phyloP scores from a whole-genome alignment of 2,113 vertebrate genomes.

The Leptosomus discolor region DNA sequence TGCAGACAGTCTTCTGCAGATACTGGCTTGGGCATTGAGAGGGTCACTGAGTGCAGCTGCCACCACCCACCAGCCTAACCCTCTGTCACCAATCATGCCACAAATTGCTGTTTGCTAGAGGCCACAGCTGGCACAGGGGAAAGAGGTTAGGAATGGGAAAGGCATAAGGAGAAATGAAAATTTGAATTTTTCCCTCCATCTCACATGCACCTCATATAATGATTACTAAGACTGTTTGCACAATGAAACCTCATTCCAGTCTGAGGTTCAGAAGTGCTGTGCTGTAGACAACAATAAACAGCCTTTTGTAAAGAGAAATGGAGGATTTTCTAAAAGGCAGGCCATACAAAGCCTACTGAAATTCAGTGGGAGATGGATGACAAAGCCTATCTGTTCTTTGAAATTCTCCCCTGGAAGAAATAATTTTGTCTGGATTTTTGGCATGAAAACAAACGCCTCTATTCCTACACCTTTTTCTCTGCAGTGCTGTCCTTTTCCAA shows the following conservation, averaged over 20 bases:
- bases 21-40: background rate
- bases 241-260: background rate
- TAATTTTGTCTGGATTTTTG: background rate
- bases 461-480: background rate
- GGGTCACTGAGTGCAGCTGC: background rate
- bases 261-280: background rate
- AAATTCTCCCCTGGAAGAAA: background rate
- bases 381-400: background rate
- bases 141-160: background rate
- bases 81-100: background rate
- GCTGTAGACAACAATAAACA: background rate
- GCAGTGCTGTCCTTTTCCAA: background rate
- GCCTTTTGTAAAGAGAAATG: background rate
- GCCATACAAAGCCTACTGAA: background rate
- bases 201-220: background rate
- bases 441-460: background rate
- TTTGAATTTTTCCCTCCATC: background rate
- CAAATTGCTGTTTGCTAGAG: background rate
- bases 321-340: background rate
- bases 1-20: background rate
- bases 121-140: background rate
- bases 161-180: background rate
- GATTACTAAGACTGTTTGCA: background rate
- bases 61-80: background rate
- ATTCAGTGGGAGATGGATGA: background rate